A percentile compares a stretch with the other conserved stretches of the same genome.
Evolutionary conservation across 37 sponge, comb jelly and placozoan genomes (phyloP).

Genomic region (Dysidea cf. avara): DNA sequence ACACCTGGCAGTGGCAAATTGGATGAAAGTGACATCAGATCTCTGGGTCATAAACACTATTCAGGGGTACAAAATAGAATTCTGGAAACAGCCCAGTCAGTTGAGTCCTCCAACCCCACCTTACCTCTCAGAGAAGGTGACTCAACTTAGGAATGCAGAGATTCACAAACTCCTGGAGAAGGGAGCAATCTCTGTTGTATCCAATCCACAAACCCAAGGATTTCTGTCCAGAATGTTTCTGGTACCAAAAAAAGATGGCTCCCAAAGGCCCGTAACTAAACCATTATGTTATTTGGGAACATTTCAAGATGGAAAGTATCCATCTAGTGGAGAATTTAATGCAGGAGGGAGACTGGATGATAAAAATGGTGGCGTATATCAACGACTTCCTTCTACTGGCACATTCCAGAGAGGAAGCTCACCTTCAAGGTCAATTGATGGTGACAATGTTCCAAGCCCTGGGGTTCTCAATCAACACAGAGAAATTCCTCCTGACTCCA

Average conservation of each 20-base stretch:
- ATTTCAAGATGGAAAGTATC: conserved; percentile 33
- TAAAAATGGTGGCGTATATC: background rate
- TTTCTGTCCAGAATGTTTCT: conserved; percentile 10
- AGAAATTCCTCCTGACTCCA: conserved; percentile 11
- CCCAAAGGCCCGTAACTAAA: conserved; percentile 7
- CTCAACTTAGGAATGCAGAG: too few species aligned
- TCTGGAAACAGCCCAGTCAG: background rate
- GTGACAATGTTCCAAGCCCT: background rate
- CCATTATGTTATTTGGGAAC: background rate
- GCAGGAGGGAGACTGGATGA: too few species aligned
- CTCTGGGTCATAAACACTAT: conserved; percentile 13
- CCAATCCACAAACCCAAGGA: background rate
- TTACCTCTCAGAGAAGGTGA: background rate
- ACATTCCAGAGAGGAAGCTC: background rate
- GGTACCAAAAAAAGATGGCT: conserved; percentile 7
- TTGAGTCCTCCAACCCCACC: background rate
- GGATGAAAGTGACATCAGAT: conserved; percentile 35
- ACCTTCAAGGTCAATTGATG: background rate
- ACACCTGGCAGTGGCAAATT: background rate
- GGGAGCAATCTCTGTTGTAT: conserved; percentile 1
- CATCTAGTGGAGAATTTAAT: background rate
- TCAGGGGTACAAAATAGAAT: conserved; percentile 11
- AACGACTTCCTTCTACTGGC: conserved; percentile 8
- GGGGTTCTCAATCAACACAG: conserved; percentile 13
- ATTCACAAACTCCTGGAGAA: background rate